Conservation (phyloP, 2,113 vertebrate species). For the Casuarius casuarius region DNA sequence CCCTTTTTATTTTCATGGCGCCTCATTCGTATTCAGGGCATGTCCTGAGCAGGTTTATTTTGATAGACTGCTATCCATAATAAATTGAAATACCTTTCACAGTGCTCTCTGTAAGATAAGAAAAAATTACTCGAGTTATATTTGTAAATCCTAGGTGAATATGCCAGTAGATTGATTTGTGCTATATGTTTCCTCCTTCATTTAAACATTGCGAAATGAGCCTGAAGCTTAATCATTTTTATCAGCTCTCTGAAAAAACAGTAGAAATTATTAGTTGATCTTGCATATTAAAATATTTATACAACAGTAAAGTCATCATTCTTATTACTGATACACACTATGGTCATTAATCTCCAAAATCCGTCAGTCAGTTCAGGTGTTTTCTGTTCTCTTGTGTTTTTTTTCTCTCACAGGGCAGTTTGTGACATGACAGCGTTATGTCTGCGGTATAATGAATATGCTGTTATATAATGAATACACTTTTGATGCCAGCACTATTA, state of each 20-base stretch:
- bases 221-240: conserved; percentile 45
- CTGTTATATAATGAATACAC: not conserved
- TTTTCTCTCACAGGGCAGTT: not conserved
- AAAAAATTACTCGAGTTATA: conserved; percentile 57
- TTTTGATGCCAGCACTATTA: not conserved
- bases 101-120: conserved; percentile 30
- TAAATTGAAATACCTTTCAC: conserved; percentile 65
- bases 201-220: conserved; percentile 56
- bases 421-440: not conserved
- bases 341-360: conserved; percentile 35
- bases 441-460: not conserved
- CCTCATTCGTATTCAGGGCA: conserved; percentile 30
- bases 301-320: conserved; percentile 29
- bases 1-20: not conserved
- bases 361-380: not conserved
- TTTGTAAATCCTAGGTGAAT: conserved; percentile 65
- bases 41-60: conserved; percentile 53
- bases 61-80: conserved; percentile 55
- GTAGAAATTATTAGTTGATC: conserved; percentile 60
- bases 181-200: conserved; percentile 7
- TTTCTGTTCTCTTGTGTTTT: not conserved
- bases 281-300: conserved; percentile 41
- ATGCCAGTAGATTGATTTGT: conserved; percentile 47
- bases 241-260: conserved; percentile 52
- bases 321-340: not conserved